Conservation (phyloP, 2,113 vertebrate genomes). For the Dasyprocta punctata region DNA sequence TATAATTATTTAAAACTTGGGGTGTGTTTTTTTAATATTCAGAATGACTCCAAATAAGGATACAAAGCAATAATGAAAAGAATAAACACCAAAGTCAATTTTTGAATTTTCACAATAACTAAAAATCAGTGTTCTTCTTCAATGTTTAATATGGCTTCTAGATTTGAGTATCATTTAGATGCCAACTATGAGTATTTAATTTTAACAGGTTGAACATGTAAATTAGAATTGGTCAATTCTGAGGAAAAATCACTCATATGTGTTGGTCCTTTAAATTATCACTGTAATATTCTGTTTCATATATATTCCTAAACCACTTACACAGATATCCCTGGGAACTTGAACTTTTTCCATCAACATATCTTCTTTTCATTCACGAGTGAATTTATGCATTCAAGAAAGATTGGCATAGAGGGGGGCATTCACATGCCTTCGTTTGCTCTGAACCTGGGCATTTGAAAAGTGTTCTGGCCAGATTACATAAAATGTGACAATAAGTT, state of each 20-base stretch:
- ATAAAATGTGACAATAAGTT: constrained; percentile 80
- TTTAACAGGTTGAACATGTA: neutral
- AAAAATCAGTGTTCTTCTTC: neutral
- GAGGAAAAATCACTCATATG: neutral
- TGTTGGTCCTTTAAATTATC: neutral
- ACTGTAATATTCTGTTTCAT: neutral
- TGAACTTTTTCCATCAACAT: constrained; percentile 48
- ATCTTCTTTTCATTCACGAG: constrained; percentile 55
- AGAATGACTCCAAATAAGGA: neutral
- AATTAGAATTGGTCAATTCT: neutral
- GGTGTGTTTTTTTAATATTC: neutral
- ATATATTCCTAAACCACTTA: constrained; percentile 21
- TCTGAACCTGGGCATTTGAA: constrained; percentile 73
- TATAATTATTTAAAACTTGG: constrained; percentile 3
- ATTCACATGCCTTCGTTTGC: constrained; percentile 67
- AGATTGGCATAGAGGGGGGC: neutral
- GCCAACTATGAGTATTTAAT: neutral
- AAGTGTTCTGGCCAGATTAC: constrained; percentile 71
- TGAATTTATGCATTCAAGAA: constrained; percentile 58
- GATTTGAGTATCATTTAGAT: neutral
- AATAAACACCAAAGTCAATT: constrained; percentile 19
- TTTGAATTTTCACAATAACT: neutral
- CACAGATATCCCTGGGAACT: neutral
- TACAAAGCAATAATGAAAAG: neutral
- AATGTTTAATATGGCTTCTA: neutral